phyloP scores from a whole-genome alignment of 1,140 invertebrate genomes.

The Acyrthosiphon pisum region DNA sequence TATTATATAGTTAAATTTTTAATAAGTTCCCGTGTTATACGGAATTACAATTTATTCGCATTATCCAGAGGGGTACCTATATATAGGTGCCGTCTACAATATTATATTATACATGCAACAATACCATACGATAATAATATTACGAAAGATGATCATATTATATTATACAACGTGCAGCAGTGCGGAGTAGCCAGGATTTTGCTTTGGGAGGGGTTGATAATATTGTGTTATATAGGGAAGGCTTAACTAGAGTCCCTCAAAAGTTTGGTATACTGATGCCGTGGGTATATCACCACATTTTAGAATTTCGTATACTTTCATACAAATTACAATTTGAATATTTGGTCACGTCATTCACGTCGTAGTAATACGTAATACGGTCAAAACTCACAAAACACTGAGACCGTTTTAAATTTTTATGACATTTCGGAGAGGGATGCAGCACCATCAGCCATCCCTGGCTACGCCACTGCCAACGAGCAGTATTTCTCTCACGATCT shows the following conservation, averaged over 20 bases:
- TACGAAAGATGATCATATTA: background rate
- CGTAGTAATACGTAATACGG: background rate
- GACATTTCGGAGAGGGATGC: background rate
- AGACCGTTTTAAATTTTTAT: background rate
- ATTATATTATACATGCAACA: background rate
- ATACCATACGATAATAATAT: background rate
- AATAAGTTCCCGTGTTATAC: constrained; percentile 27
- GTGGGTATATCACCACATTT: background rate
- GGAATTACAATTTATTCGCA: constrained; percentile 44
- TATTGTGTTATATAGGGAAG: background rate
- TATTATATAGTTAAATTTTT: constrained; percentile 30
- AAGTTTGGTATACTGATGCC: background rate
- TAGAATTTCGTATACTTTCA: background rate
- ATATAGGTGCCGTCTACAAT: background rate
- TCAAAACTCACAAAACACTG: background rate
- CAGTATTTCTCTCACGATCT: background rate
- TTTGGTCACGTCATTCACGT: background rate
- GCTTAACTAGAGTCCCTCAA: background rate
- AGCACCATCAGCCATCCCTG: no score
- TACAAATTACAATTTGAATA: background rate
- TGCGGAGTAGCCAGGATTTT: background rate
- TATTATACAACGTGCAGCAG: background rate
- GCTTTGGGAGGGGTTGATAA: background rate
- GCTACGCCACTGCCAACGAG: no score
- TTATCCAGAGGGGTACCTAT: background rate